Evolutionary conservation across 2,888 invertebrate genomes (phyloP).

Genomic region (Ectemnius continuus): DNA sequence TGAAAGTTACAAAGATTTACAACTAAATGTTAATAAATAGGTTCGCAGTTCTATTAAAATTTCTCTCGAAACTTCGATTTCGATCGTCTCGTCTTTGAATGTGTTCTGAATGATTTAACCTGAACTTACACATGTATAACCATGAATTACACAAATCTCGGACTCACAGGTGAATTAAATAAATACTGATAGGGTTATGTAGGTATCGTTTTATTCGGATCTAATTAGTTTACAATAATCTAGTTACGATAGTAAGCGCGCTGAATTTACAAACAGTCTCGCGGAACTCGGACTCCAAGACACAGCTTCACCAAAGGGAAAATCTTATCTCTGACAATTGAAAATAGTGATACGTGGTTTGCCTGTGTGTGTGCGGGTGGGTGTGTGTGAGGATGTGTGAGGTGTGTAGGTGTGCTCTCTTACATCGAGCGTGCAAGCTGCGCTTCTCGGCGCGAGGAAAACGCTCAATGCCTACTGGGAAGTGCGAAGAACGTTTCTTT

Average conservation of each 20-base stretch:
- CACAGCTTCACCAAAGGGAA: constrained; percentile 27
- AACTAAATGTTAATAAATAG: too few species aligned
- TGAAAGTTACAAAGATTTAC: too few species aligned
- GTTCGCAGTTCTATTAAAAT: too few species aligned
- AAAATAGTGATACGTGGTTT: constrained; percentile 3
- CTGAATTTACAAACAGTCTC: constrained; percentile 40
- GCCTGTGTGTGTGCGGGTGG: too few species aligned
- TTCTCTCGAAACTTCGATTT: too few species aligned
- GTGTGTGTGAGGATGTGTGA: background rate
- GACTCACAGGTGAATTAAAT: too few species aligned
- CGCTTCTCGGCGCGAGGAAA: constrained; percentile 27
- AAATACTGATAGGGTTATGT: constrained; percentile 22
- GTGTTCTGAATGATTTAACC: too few species aligned
- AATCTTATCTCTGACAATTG: constrained; percentile 22
- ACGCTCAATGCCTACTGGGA: constrained; percentile 29
- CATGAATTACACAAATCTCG: background rate
- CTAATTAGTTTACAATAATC: constrained; percentile 48
- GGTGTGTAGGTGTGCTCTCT: background rate
- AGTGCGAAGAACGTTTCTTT: constrained; percentile 49
- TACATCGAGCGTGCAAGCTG: constrained; percentile 19
- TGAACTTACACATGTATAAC: too few species aligned
- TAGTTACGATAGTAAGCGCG: constrained; percentile 51
- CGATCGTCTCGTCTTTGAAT: too few species aligned
- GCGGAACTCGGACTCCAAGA: constrained; percentile 36
- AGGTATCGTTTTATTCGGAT: constrained; percentile 49